A percentile compares a stretch with the other conserved stretches of the same genome.
Conservation (phyloP, 2,113 vertebrate species). For the Dicerorhinus sumatrensis region DNA sequence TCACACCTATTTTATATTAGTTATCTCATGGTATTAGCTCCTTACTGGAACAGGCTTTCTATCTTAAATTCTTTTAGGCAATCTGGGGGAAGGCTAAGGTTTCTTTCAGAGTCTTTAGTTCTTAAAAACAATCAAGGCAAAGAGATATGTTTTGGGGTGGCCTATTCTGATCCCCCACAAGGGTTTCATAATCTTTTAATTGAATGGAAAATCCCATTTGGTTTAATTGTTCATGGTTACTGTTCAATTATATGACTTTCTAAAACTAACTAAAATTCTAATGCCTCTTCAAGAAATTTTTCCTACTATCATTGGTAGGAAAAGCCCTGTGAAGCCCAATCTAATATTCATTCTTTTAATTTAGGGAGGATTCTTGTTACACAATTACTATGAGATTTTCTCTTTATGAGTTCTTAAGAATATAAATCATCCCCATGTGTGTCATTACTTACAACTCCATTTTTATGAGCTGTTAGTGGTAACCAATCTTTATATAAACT, state of each 20-base stretch:
- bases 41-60: too few relatives aligned
- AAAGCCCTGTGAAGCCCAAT: not conserved
- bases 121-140: too few relatives aligned
- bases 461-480: not conserved
- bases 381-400: not conserved
- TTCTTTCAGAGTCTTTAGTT: too few relatives aligned
- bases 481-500: not conserved
- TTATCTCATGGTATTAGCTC: too few relatives aligned
- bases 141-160: too few relatives aligned
- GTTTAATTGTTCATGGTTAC: not conserved
- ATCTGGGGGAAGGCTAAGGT: too few relatives aligned
- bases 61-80: too few relatives aligned
- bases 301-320: not conserved
- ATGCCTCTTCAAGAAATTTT: not conserved
- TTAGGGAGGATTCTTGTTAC: not conserved
- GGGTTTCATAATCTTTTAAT: not conserved
- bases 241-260: not conserved
- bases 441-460: not conserved
- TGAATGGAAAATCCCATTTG: not conserved
- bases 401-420: not conserved
- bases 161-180: too few relatives aligned
- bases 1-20: too few relatives aligned
- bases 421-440: not conserved
- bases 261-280: conserved; percentile 5
- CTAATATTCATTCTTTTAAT: not conserved